Evolutionary conservation across 2,113 vertebrate genomes (phyloP).

Genomic region (Daboia siamensis): DNA sequence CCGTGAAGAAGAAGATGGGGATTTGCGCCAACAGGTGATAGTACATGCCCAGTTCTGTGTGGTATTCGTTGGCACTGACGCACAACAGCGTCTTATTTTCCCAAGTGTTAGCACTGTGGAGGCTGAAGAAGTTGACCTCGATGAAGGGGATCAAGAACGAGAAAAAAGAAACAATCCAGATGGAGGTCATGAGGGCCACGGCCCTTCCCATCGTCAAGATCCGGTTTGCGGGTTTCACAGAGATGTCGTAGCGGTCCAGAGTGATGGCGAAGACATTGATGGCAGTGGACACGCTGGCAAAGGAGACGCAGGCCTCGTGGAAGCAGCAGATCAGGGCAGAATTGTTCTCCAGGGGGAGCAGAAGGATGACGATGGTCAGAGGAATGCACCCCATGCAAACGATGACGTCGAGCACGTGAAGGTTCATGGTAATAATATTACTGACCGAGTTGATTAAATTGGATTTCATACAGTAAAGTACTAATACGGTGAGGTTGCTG

Average conservation of each 20-base stretch:
- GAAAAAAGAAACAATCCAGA: slow-evolving; percentile 93
- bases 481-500: slow-evolving; percentile 96
- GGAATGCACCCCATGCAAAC: slow-evolving; percentile 97
- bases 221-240: slow-evolving; percentile 94
- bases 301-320: slow-evolving; percentile 98
- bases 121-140: slow-evolving; percentile 92
- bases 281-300: slow-evolving; percentile 93
- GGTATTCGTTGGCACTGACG: slow-evolving; percentile 84
- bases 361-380: slow-evolving; percentile 91
- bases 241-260: slow-evolving; percentile 96
- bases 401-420: slow-evolving; percentile 94
- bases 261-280: slow-evolving; percentile 97
- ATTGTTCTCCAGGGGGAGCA: slow-evolving; percentile 90
- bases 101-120: slow-evolving; percentile 75
- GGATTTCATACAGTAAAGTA: slow-evolving; percentile 99
- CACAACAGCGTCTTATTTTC: slow-evolving; percentile 87
- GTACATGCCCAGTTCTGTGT: slow-evolving; percentile 91
- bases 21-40: slow-evolving; percentile 97
- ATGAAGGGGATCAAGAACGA: slow-evolving; percentile 97
- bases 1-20: slow-evolving; percentile 96
- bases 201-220: slow-evolving; percentile 96
- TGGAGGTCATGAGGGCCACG: slow-evolving; percentile 84
- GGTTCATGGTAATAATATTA: slow-evolving; percentile 98
- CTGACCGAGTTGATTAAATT: slow-evolving; percentile 98
- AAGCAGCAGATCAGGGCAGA: slow-evolving; percentile 95